A percentile compares a stretch with the other conserved stretches of the same genome.
Conservation (phyloP, 2,888 invertebrate genomes). For the Dynastes tityus region DNA sequence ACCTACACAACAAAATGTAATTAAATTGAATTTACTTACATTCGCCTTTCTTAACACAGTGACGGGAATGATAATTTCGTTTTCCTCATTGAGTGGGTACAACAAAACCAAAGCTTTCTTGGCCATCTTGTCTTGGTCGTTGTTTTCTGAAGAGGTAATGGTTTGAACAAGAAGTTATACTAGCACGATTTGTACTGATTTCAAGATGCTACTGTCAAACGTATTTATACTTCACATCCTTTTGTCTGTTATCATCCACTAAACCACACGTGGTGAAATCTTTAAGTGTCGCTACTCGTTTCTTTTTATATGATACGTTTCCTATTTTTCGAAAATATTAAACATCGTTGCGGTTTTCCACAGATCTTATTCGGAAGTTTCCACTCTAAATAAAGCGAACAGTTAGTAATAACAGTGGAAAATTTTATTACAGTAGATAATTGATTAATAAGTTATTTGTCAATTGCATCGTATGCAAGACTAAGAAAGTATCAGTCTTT, state of each 20-base stretch:
- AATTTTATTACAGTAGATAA: too few relatives aligned
- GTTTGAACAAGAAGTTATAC: neutral
- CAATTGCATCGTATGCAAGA: too few relatives aligned
- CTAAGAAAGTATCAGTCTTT: too few relatives aligned
- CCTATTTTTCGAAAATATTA: neutral
- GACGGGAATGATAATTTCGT: conserved; percentile 90
- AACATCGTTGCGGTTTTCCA: conserved; percentile 1
- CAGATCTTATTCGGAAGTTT: neutral
- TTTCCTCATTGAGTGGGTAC: conserved; percentile 93
- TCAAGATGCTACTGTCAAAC: neutral
- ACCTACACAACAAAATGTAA: neutral
- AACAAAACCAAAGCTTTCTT: conserved; percentile 77
- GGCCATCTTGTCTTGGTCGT: neutral
- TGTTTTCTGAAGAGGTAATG: neutral
- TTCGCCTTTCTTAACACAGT: conserved; percentile 91
- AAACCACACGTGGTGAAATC: conserved; percentile 5
- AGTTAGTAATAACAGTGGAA: too few relatives aligned
- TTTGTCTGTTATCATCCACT: neutral
- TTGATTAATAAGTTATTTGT: too few relatives aligned
- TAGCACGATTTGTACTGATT: neutral
- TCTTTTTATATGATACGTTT: neutral
- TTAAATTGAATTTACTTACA: conserved; percentile 72
- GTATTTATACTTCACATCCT: neutral
- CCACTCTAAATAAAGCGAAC: too few relatives aligned
- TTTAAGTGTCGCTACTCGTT: neutral